Conservation (phyloP, 2,113 vertebrate species). For the Tringa solitaria region DNA sequence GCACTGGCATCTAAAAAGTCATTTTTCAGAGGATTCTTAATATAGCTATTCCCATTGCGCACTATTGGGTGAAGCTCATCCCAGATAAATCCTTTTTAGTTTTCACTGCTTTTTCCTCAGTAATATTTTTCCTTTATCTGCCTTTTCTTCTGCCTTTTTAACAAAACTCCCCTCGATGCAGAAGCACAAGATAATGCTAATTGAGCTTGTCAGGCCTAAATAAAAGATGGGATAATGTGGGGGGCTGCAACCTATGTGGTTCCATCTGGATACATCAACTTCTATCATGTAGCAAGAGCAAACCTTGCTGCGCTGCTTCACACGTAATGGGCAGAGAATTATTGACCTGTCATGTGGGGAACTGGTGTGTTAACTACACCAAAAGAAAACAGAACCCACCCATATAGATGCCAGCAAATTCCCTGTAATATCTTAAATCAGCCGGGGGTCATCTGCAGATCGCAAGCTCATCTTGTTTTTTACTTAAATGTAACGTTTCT, state of each 20-base stretch:
- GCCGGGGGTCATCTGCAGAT: not conserved
- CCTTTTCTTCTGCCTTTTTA: conserved; percentile 6
- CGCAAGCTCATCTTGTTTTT: not conserved
- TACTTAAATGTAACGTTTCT: not conserved
- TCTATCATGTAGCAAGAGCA: not conserved
- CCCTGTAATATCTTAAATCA: not conserved
- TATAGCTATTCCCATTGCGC: not conserved
- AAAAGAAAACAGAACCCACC: not conserved
- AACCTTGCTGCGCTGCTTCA: not conserved
- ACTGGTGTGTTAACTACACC: not conserved
- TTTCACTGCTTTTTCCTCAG: not conserved
- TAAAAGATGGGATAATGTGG: conserved; percentile 41
- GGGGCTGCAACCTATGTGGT: not conserved
- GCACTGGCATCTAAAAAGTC: not conserved
- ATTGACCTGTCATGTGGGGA: conserved; percentile 30
- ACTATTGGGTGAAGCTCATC: not conserved
- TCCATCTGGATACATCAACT: conserved; percentile 53
- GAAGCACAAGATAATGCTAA: conserved; percentile 47
- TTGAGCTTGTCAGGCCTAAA: conserved; percentile 58
- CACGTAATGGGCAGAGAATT: conserved; percentile 1
- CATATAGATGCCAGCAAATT: not conserved
- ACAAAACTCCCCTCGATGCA: conserved; percentile 3
- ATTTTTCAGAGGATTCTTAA: not conserved
- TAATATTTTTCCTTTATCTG: not conserved
- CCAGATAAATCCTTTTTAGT: not conserved